Evolutionary conservation across 1,140 invertebrate species (phyloP).

Genomic region (Heliconius himera): DNA sequence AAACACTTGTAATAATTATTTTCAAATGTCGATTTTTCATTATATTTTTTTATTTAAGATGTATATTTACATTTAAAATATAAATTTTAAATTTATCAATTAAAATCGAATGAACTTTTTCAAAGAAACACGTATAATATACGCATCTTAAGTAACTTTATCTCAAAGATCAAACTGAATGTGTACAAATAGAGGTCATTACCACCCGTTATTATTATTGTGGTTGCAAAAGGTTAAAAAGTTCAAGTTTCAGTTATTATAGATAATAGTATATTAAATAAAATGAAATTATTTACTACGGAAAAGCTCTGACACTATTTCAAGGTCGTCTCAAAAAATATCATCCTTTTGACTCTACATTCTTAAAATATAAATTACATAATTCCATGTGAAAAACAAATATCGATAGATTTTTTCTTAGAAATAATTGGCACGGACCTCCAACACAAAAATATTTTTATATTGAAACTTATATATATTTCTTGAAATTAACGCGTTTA

Average conservation of each 20-base stretch:
- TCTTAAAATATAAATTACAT: too few relatives aligned
- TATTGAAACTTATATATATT: background rate
- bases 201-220: background rate
- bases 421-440: too few relatives aligned
- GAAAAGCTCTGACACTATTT: background rate
- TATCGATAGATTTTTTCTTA: too few relatives aligned
- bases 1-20: too few relatives aligned
- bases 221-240: background rate
- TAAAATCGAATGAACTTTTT: background rate
- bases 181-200: conserved; percentile 1
- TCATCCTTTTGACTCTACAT: too few relatives aligned
- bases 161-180: background rate
- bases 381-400: too few relatives aligned
- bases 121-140: background rate
- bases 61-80: too few relatives aligned
- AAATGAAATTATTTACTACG: background rate
- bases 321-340: background rate
- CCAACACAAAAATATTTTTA: background rate
- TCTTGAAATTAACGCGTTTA: too few relatives aligned
- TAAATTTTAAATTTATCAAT: background rate
- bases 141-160: background rate
- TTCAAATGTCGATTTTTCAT: too few relatives aligned
- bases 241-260: conserved; percentile 3
- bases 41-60: too few relatives aligned
- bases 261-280: background rate